These are phyloP conservation scores for Circaetus cinerascens DNA, from an alignment of 2,113 vertebrate species.

Conservation along the genomic window DNA sequence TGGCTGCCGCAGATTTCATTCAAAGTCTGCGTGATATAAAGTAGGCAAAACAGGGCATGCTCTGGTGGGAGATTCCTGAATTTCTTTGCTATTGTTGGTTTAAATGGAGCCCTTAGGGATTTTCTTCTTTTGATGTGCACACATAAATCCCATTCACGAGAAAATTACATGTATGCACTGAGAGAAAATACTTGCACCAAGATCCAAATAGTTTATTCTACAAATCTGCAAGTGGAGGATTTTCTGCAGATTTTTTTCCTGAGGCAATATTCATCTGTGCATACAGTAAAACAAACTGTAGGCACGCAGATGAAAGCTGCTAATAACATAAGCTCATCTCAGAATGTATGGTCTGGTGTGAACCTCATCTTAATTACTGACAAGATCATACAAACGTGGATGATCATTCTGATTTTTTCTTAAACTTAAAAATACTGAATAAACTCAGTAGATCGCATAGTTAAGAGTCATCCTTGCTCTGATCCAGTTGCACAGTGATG, in stretches of 20 bases:
- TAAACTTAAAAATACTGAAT: neutral
- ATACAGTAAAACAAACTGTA: neutral
- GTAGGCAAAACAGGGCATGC: conserved; percentile 11
- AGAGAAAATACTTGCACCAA: neutral
- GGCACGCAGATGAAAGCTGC: conserved; percentile 15
- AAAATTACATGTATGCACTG: neutral
- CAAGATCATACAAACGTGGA: neutral
- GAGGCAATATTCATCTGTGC: neutral
- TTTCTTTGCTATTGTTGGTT: conserved; percentile 31
- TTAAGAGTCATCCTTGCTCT: neutral
- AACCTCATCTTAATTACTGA: neutral
- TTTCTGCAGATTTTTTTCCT: conserved; percentile 13
- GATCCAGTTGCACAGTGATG: neutral
- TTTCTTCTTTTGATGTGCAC: conserved; percentile 41
- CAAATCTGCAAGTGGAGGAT: neutral
- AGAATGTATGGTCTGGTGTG: neutral
- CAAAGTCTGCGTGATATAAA: neutral
- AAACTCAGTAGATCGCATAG: neutral
- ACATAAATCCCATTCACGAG: neutral
- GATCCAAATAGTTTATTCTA: neutral
- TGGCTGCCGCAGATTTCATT: neutral
- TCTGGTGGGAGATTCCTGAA: conserved; percentile 13
- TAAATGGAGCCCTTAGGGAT: conserved; percentile 31
- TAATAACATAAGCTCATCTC: neutral
- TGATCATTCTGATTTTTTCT: neutral